Base-by-base conservation (phyloP, 2,888 invertebrate genomes). In the Peribatodes rhomboidaria region DNA sequence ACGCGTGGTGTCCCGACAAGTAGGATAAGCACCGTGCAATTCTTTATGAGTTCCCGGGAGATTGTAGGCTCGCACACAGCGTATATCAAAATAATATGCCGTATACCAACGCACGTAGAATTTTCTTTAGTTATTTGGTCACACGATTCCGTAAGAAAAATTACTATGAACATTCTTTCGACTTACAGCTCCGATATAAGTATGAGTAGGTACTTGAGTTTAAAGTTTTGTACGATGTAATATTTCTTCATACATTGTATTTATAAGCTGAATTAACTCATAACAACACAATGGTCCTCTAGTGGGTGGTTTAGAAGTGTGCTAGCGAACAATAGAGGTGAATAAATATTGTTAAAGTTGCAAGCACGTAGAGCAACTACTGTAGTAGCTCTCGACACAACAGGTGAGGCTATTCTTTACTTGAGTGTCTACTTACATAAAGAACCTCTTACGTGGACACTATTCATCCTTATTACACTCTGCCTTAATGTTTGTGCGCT, bases 31-130 rank as follows among this genome's bases (percentile, higher is more conserved):
- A 73, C 72, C 73, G 70, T 75, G 78, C 77, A 77, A 79, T 85
- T 81, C 79, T 84, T 82, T 83, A 85, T 80, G 81, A 82, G 79
- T 74, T 79, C 73, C 70, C 73, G 68, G 72, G 76, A 78, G 63
- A 67, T 58, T 65, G 65, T 70, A 60, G 63, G 56, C 53, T 54
- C 58, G 59, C 35, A 47, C 33, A 55, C 55, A 14, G 58, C 18
- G 41, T 59, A 57, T 61, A 49, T 41, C 11, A 46, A 65, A 64
- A 69, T 61, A 69, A 67, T 74, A 72, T 74, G 69, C 70, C 67
- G 69, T 68, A 73, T 70, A 65, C 55, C 59, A 70, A 50, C 37
- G 33, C 13, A 71, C 56, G 56, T 39, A 46, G 27, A 54, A 52
- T 63, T 61, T 50, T 57, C 58, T 60, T 52, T 53, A 70, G 55